Conservation (phyloP, 2,113 vertebrate genomes). For the Cnemophilus loriae region DNA sequence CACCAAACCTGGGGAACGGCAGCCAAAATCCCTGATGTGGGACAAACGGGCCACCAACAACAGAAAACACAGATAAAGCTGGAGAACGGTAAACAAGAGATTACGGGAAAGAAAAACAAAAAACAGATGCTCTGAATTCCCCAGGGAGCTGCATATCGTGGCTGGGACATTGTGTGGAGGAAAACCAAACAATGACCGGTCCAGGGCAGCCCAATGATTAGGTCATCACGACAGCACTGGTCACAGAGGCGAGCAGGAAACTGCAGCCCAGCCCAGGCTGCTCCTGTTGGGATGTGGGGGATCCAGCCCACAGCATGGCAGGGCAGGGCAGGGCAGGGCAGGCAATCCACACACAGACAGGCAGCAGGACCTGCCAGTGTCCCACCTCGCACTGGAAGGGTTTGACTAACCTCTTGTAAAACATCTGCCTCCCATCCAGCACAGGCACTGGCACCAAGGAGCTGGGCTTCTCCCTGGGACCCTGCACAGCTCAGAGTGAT, state of each 20-base stretch:
- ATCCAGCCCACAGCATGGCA: not conserved
- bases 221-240: not conserved
- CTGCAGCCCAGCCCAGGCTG: not conserved
- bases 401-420: not conserved
- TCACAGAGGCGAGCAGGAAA: not conserved
- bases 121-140: not conserved
- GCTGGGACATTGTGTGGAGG: not conserved
- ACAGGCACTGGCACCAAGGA: accelerated
- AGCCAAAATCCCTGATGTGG: not conserved
- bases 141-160: not conserved
- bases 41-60: not conserved
- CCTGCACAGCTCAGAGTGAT: not conserved
- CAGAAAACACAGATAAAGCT: not conserved
- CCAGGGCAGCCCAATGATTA: not conserved
- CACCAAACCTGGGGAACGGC: not conserved
- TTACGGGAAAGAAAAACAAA: not conserved
- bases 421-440: not conserved
- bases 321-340: not conserved
- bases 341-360: not conserved
- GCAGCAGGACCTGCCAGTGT: not conserved
- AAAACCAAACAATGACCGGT: slow-evolving; percentile 9
- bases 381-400: not conserved
- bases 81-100: slow-evolving; percentile 30
- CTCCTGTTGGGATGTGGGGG: not conserved
- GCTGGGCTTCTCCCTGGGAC: not conserved